phyloP scores from a whole-genome alignment of 2,113 vertebrate genomes.

The Pongo abelii region DNA sequence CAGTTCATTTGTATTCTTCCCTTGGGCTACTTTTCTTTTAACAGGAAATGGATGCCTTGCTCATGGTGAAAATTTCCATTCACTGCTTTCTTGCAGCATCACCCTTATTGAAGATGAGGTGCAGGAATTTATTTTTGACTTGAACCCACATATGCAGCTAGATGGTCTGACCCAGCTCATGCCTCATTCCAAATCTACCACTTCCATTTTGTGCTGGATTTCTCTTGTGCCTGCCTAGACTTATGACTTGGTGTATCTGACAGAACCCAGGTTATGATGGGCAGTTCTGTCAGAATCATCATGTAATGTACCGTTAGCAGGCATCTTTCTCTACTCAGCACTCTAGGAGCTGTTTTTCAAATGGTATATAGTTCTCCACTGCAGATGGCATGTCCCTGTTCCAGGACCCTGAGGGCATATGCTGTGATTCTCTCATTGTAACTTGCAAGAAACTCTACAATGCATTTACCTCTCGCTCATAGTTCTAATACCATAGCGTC shows the following conservation, averaged over 20 bases:
- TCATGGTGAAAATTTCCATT: neutral
- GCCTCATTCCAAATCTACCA: neutral
- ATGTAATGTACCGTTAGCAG: neutral
- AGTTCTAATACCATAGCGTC: neutral
- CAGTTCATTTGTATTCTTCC: neutral
- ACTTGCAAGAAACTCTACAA: neutral
- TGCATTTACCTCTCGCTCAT: neutral
- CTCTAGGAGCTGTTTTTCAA: neutral
- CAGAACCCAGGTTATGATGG: neutral
- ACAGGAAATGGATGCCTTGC: neutral
- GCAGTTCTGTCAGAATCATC: neutral
- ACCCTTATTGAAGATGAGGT: neutral
- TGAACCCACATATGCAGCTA: neutral
- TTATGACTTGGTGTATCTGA: neutral
- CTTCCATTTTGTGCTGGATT: neutral
- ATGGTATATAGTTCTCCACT: neutral
- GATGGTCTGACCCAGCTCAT: neutral
- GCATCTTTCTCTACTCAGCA: neutral
- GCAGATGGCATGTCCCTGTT: neutral
- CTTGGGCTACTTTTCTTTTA: neutral
- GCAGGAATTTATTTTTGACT: neutral
- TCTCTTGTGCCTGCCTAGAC: neutral
- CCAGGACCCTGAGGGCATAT: neutral
- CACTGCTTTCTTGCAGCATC: neutral
- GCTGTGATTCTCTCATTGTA: neutral